Evolutionary conservation across 2,888 invertebrate species (phyloP).

Genomic region (Proisotoma minuta): DNA sequence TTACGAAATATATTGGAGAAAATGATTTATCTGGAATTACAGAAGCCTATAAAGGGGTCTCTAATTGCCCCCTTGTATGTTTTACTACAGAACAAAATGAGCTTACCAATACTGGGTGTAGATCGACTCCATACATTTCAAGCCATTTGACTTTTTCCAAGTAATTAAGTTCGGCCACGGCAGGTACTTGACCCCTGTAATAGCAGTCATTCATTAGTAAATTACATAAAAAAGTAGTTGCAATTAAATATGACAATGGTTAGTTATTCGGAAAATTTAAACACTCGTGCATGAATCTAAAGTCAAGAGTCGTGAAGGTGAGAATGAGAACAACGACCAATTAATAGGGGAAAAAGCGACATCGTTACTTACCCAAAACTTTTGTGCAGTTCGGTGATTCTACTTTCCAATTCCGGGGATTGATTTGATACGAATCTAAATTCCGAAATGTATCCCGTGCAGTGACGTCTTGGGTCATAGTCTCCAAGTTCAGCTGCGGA

Average conservation of each 20-base stretch:
- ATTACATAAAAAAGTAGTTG: too few species aligned
- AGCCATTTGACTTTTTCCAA: slow-evolving; percentile 97
- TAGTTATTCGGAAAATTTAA: neutral
- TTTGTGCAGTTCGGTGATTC: slow-evolving; percentile 83
- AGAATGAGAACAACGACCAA: neutral
- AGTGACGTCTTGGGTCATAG: slow-evolving; percentile 82
- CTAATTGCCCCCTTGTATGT: too few species aligned
- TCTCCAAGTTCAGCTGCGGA: slow-evolving; percentile 87
- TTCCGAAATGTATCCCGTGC: slow-evolving; percentile 87
- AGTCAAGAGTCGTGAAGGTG: neutral
- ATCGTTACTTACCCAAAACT: slow-evolving; percentile 68
- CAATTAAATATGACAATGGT: neutral
- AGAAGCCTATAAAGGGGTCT: too few species aligned
- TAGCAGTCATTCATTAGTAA: slow-evolving; percentile 26
- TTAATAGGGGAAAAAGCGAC: neutral
- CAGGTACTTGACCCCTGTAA: slow-evolving; percentile 78
- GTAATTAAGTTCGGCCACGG: slow-evolving; percentile 88
- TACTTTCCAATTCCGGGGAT: slow-evolving; percentile 79
- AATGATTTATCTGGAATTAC: too few species aligned
- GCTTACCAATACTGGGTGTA: slow-evolving; percentile 90
- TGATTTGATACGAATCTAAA: slow-evolving; percentile 89
- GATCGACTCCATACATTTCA: slow-evolving; percentile 96
- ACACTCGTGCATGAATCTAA: neutral
- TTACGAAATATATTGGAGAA: too few species aligned
- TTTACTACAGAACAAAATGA: too few species aligned